phyloP scores from a whole-genome alignment of 1,140 invertebrate species.

The Plectrocnemia conspersa region DNA sequence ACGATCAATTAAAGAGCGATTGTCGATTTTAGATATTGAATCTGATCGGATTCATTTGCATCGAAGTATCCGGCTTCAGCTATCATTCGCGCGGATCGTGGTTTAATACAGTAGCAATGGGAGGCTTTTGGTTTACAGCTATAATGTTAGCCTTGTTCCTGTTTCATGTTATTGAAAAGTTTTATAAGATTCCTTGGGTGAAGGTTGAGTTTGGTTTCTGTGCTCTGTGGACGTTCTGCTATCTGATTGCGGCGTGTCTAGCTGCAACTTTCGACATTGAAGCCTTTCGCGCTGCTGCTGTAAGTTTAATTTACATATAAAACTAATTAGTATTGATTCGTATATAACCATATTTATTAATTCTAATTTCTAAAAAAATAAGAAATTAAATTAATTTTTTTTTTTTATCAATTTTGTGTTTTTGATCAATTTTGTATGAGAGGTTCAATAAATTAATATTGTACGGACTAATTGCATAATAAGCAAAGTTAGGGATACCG shows the following conservation, averaged over 20 bases:
- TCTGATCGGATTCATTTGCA: conserved; percentile 79
- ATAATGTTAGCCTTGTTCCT: conserved; percentile 76
- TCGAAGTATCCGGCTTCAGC: conserved; percentile 56
- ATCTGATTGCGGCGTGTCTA: conserved; percentile 64
- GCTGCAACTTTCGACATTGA: conserved; percentile 55
- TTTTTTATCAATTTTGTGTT: background rate
- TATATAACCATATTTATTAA: background rate
- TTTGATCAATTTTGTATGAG: too few relatives aligned
- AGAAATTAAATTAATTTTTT: background rate
- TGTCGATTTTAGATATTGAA: conserved; percentile 61
- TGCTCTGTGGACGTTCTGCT: conserved; percentile 64
- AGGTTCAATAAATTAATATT: too few relatives aligned
- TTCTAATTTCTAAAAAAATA: background rate
- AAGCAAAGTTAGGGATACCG: too few relatives aligned
- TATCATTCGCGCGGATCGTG: conserved; percentile 56
- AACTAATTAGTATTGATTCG: background rate
- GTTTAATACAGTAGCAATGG: conserved; percentile 80
- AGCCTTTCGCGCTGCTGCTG: conserved; percentile 61
- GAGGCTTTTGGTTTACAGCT: conserved; percentile 79
- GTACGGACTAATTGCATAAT: too few relatives aligned
- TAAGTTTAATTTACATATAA: conserved; percentile 49
- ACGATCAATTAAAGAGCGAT: background rate
- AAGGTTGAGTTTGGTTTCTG: conserved; percentile 78
- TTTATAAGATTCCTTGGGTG: conserved; percentile 81
- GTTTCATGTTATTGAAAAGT: conserved; percentile 81